phyloP scores from a whole-genome alignment of 2,797 vertebrate genomes.

The Sitta carolinensis region DNA sequence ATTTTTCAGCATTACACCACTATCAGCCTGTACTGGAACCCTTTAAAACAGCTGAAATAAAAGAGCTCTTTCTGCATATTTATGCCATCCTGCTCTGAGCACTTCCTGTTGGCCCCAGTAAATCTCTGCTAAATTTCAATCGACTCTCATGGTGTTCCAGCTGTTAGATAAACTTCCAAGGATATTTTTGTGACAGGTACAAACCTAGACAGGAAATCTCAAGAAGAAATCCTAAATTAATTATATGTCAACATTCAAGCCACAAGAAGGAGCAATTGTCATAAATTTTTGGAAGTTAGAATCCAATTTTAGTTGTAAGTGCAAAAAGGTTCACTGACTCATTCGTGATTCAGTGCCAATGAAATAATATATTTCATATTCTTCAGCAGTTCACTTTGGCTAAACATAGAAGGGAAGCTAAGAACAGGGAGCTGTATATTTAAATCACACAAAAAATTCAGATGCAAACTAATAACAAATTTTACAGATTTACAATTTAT shows the following conservation, averaged over 20 bases:
- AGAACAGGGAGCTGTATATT: constrained; percentile 32
- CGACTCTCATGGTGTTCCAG: constrained; percentile 33
- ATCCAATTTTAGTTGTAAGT: constrained; percentile 72
- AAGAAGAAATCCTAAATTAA: constrained; percentile 79
- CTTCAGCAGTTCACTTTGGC: constrained; percentile 72
- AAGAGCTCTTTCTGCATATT: constrained; percentile 51
- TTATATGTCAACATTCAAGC: constrained; percentile 79
- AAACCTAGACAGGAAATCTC: constrained; percentile 76
- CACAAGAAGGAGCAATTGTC: constrained; percentile 81
- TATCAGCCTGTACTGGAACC: constrained; percentile 21
- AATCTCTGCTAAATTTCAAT: constrained; percentile 55
- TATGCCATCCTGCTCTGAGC: constrained; percentile 58
- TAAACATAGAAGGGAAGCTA: constrained; percentile 65
- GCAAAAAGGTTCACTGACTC: constrained; percentile 66
- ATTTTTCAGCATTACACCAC: constrained; percentile 23
- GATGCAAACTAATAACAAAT: not conserved
- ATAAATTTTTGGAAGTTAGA: constrained; percentile 73
- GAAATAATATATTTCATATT: constrained; percentile 76
- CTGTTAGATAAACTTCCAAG: constrained; percentile 76
- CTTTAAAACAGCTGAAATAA: constrained; percentile 38
- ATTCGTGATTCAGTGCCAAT: constrained; percentile 66
- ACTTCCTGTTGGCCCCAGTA: constrained; percentile 63
- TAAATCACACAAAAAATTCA: constrained; percentile 42
- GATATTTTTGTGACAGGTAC: constrained; percentile 79
- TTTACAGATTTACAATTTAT: not conserved